Percentiles rank a stretch among this genome's conserved stretches.
Conservation (phyloP, 1,140 invertebrate species). For the Tetramorium simillimum region DNA sequence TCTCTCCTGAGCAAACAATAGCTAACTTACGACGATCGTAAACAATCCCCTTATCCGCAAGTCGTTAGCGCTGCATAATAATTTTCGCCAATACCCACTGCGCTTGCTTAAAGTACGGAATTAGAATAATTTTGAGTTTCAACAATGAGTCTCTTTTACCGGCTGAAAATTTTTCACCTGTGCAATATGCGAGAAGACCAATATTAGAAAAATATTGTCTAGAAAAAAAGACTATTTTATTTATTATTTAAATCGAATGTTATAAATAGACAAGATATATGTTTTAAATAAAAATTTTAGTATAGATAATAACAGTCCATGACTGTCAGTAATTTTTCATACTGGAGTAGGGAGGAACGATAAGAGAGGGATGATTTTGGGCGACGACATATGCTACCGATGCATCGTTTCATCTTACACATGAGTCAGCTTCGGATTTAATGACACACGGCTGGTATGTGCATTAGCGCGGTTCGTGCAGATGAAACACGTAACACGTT, state of each 20-base stretch:
- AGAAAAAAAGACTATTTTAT: not conserved
- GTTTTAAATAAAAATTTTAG: not conserved
- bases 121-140: conserved; percentile 17
- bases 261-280: not conserved
- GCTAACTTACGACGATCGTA: conserved; percentile 73
- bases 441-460: conserved; percentile 15
- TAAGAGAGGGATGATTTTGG: conserved; percentile 32
- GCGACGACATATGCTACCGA: conserved; percentile 30
- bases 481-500: conserved; percentile 24
- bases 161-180: not conserved
- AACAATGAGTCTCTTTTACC: not conserved
- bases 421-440: conserved; percentile 47
- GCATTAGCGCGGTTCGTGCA: conserved; percentile 1
- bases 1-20: conserved; percentile 71
- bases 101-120: conserved; percentile 40
- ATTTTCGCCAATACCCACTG: conserved; percentile 56
- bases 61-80: conserved; percentile 72
- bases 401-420: conserved; percentile 20
- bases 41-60: conserved; percentile 71
- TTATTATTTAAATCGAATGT: conserved; percentile 1
- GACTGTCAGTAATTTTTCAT: not conserved
- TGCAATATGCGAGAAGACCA: not conserved
- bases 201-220: not conserved
- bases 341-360: not conserved
- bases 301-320: not conserved